Evolutionary conservation across 2,797 vertebrate genomes (phyloP).

Genomic region (Ceryle rudis): DNA sequence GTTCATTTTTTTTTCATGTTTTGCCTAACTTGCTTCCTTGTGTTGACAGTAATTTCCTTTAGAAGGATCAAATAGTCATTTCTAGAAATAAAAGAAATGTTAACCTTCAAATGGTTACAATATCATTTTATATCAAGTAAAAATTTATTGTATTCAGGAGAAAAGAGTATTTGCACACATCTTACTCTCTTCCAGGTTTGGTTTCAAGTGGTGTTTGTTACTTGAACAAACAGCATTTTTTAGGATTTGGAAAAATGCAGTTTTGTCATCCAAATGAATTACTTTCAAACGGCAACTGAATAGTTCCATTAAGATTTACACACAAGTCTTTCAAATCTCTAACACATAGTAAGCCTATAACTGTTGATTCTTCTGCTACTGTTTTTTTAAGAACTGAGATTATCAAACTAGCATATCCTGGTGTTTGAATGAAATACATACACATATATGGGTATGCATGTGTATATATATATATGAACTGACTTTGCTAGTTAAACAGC

Average conservation of each 20-base stretch:
- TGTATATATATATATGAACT: rapidly evolving
- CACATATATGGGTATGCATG: rapidly evolving
- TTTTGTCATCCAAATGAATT: background rate
- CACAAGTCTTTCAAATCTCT: background rate
- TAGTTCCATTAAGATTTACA: background rate
- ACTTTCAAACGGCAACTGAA: background rate
- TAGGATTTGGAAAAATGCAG: background rate
- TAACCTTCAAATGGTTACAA: background rate
- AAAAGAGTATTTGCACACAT: background rate
- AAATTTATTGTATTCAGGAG: background rate
- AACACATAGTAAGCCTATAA: background rate
- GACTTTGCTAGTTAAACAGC: background rate
- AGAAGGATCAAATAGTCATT: background rate
- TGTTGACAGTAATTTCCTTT: background rate
- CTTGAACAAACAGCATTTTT: background rate
- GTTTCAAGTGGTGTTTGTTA: background rate
- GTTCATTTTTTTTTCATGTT: background rate
- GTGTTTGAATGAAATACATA: background rate
- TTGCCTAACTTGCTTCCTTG: background rate
- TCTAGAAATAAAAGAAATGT: background rate
- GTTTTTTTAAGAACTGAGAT: background rate
- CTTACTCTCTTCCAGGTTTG: background rate
- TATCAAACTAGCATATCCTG: background rate
- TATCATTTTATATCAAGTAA: background rate
- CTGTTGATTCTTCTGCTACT: background rate